Evolutionary conservation across 2,888 invertebrate species (phyloP), one percentile per base, ranked within the genome.

Genomic region (Proisotoma minuta): DNA sequence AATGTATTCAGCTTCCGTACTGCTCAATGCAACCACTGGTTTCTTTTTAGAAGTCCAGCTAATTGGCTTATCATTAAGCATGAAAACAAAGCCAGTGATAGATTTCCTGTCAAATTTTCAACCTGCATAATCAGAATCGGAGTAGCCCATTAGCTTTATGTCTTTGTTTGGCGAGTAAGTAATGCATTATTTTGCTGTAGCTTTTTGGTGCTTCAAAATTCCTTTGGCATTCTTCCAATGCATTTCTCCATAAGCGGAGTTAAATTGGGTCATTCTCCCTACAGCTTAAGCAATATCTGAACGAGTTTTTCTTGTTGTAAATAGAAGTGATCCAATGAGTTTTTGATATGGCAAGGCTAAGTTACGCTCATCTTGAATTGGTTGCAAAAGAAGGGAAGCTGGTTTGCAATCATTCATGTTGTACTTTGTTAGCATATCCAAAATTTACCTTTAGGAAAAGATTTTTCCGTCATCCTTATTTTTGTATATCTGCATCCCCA

Each of bases 251-350:
- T 66, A 66, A 22, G 66, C 62, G 24, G 62, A 62, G 15, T 60
- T 59, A 28, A 69, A 74, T 51, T 71, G 67, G 1, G 74, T 57
- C 3, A 75, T 47, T 8, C 52, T 60, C 28, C 62, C 57, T 0
- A 71, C 69, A 1, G 72, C 62, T 60, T 56, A 70, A 12, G 69
- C 22, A 26, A 74, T 72, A 43, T 73, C 75, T 8, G 72, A 73
- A 4, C 74, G 47, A 1, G 73, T 69, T 5, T 43, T 23, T 2
- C 50, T 39, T 1, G 73, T 64, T 2, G 73, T 27, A 34, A 70
- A 74, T 20, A 74, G 50, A 1, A 75, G 43, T n/a, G 62, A 29
- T 12, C 73, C 74, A 24, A 74, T 61, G 10, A 70, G 53, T 28
- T 69, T 51, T 8, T 59, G 60, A 28, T 69, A 71, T 2, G 69